phyloP scores from a whole-genome alignment of 2,113 vertebrate genomes.

The Xiphias gladius region DNA sequence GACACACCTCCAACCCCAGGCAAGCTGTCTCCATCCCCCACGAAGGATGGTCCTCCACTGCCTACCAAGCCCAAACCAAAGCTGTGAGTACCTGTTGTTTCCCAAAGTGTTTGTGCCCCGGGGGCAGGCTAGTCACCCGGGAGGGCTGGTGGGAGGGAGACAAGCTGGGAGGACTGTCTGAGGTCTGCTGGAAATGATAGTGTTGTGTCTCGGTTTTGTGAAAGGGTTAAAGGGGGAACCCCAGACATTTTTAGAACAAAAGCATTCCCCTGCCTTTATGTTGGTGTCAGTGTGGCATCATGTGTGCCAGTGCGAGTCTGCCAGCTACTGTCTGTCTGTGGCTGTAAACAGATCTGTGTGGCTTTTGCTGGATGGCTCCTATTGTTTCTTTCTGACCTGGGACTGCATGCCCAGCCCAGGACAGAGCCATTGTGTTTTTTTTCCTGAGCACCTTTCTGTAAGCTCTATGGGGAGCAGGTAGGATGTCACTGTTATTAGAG shows the following conservation, averaged over 20 bases:
- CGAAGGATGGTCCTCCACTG: constrained; percentile 91
- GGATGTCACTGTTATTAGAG: constrained; percentile 57
- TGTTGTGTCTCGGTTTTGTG: constrained; percentile 40
- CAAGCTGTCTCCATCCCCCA: constrained; percentile 82
- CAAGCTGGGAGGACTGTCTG: constrained; percentile 22
- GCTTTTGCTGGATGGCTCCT: constrained; percentile 72
- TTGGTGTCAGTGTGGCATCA: constrained; percentile 55
- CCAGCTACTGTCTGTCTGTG: constrained; percentile 62
- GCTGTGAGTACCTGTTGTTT: constrained; percentile 90
- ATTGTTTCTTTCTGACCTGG: constrained; percentile 63
- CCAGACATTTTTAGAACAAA: constrained; percentile 60
- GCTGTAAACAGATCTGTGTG: constrained; percentile 70
- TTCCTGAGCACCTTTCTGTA: constrained; percentile 45
- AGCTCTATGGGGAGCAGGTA: constrained; percentile 46
- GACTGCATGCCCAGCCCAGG: constrained; percentile 57
- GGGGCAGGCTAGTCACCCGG: constrained; percentile 16
- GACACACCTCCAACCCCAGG: constrained; percentile 61
- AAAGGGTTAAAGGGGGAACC: constrained; percentile 64
- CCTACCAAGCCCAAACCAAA: constrained; percentile 94
- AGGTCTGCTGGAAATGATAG: constrained; percentile 51
- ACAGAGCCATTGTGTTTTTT: constrained; percentile 34
- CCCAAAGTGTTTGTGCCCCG: constrained; percentile 16
- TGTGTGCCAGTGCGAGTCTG: constrained; percentile 56
- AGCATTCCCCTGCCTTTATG: constrained; percentile 68
- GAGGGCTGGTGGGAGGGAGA: constrained; percentile 17